Evolutionary conservation across 1,140 invertebrate species (phyloP), one percentile per base, ranked within the genome.

Genomic region (Euglossa dilemma): DNA sequence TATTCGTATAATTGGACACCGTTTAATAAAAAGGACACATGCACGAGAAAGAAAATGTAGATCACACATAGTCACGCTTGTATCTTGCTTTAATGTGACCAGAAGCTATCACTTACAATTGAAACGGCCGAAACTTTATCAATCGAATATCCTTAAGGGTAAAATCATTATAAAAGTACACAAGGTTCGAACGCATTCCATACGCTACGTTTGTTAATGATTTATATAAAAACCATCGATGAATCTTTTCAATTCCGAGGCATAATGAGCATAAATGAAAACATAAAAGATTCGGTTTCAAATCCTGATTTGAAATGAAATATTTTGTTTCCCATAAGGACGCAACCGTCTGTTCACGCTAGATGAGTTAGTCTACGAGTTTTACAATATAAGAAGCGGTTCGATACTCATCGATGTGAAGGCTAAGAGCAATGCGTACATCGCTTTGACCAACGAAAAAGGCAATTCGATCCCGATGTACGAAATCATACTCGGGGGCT

Each of bases 401-500:
- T 94, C 92, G 7, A 87, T 96, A 80, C 90, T 94, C 85, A 92
- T 96, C 82, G 94, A 95, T 59, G 95, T 95, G 71, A 94, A 94
- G 83, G 95, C 95, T 59, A 94, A 94, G 28, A 95, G 95, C 92
- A 96, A 96, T 91, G 96, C 95, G 75, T 96, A 96, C 87, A 85
- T 96, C 70, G 95, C 95, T 80, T 91, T 96, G 67, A 95, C 95
- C 28, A 90, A 90, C 36, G 94, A 87, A 20, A 94, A 94, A 36
- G 92, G 91, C 61, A 95, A 95, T 88, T 93, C 94, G 43, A 94
- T 94, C 81, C 95, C 94, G 52, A 96, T 95, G 94, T 96, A 95
- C 85, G 95, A 96, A 93, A 93, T 96, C 78, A 95, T 96, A 86
- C 92, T 96, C 63, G 96, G 96, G 14, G 95, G 95, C 59, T 96